phyloP scores from a whole-genome alignment of 35 echinoderm and acorn worm species.

The Strongylocentrotus purpuratus region DNA sequence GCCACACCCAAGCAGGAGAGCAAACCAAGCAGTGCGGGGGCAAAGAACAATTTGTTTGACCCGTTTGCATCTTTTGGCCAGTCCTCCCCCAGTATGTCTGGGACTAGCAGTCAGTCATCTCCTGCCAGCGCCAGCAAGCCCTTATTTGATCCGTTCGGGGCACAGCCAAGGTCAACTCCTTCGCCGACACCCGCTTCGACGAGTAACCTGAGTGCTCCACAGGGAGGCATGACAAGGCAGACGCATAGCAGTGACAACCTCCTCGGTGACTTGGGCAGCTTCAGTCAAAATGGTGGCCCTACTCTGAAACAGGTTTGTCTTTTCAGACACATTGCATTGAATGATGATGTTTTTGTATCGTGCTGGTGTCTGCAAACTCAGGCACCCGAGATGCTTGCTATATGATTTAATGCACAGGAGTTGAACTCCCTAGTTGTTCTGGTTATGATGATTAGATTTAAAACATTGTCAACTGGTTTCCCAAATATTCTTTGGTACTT shows the following conservation, averaged over 20 bases:
- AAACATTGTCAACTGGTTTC: no score
- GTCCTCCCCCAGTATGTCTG: background rate
- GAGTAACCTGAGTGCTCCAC: slow-evolving; percentile 49
- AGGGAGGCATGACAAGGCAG: slow-evolving; percentile 54
- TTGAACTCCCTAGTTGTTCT: no score
- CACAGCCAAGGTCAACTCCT: background rate
- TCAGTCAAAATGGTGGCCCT: slow-evolving; percentile 41
- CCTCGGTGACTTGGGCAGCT: slow-evolving; percentile 51
- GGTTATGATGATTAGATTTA: no score
- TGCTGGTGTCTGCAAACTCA: no score
- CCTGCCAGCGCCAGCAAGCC: slow-evolving; percentile 24
- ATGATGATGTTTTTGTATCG: no score
- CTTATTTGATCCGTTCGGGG: slow-evolving; percentile 64
- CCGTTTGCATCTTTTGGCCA: slow-evolving; percentile 57
- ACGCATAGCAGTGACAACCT: slow-evolving; percentile 73
- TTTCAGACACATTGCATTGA: background rate
- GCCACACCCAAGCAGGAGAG: background rate
- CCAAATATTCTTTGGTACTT: no score
- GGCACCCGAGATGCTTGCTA: no score
- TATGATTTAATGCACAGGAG: no score
- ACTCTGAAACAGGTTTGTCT: slow-evolving; percentile 69
- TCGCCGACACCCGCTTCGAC: slow-evolving; percentile 36
- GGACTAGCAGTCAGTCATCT: background rate
- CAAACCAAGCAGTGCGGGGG: background rate
- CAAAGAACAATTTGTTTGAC: slow-evolving; percentile 77